A percentile compares a stretch with the other conserved stretches of the same genome.
Evolutionary conservation across 2,888 invertebrate genomes (phyloP).

Genomic region (Coronaproctus castanopsis): DNA sequence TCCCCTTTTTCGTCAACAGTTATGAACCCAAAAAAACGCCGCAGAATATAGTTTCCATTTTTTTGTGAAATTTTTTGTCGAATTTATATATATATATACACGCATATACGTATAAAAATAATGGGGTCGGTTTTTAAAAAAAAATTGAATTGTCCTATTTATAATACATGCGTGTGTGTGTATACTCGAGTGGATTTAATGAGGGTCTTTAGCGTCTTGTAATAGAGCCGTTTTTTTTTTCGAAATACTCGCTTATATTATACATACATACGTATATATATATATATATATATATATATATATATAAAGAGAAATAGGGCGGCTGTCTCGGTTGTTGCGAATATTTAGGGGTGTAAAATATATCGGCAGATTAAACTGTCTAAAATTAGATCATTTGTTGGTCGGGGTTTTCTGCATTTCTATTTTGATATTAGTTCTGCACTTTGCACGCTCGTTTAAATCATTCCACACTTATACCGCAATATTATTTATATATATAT

Average conservation of each 20-base stretch:
- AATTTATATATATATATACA: too few species aligned
- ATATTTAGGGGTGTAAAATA: too few species aligned
- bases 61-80: not conserved
- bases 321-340: too few species aligned
- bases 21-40: not conserved
- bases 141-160: too few species aligned
- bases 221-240: not conserved
- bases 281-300: too few species aligned
- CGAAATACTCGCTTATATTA: not conserved
- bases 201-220: not conserved
- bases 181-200: not conserved
- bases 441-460: not conserved
- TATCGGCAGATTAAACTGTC: too few species aligned
- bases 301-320: too few species aligned
- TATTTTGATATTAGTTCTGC: not conserved
- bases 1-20: not conserved
- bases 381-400: not conserved
- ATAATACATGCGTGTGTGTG: too few species aligned
- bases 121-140: too few species aligned
- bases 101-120: too few species aligned
- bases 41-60: not conserved
- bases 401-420: not conserved
- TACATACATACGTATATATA: not conserved
- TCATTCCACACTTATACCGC: too few species aligned
- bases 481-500: too few species aligned